Base-by-base conservation (phyloP, 2,888 invertebrate genomes). In the Conomelus anceps region DNA sequence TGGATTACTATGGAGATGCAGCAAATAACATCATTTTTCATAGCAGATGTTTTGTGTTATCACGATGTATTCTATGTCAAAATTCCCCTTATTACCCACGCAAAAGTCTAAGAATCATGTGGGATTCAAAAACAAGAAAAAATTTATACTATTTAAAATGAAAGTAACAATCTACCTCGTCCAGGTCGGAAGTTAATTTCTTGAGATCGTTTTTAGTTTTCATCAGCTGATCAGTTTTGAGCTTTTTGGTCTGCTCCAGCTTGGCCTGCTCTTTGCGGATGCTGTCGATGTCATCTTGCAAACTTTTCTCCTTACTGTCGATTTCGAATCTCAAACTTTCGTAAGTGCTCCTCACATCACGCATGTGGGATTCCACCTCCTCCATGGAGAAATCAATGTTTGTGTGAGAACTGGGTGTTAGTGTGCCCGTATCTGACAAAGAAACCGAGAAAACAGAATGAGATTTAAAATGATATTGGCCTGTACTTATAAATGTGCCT, bases 191-290 rank as follows among this genome's bases (percentile, higher is more conserved):
- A 90, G 94, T 95, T 41, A 95, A 93, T 91, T 94, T 94, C 0
- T 93, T 92, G 0, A 95, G 93, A 91, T 96, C 95, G 84, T 93
- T 93, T 91, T 95, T 95, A 85, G 94, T 94, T 84, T 95, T 94
- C 22, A 92, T 92, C 22, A 95, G 94, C 91, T 95, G 95, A 9
- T 94, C 93, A 89, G 94, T 94, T 92, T 96, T 96, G 22, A 95
- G 94, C 1, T 94, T 93, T 89, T 96, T 95, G 92, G 95, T 95
- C 92, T 96, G 96, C 92, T 96, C 96, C 63, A 96, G 94, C 90
- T 95, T 94, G 0, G 96, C 95, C 92, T 95, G 93, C 63, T 94
- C 93, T 23, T 94, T 94, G 86, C 95, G 94, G 84, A 93, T 91
- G 24, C 92, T 92, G 93, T 96, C 95, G 84, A 96, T 94, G 91